Evolutionary conservation across 2,113 vertebrate genomes (phyloP).

Genomic region (Phyllopteryx taeniolatus): DNA sequence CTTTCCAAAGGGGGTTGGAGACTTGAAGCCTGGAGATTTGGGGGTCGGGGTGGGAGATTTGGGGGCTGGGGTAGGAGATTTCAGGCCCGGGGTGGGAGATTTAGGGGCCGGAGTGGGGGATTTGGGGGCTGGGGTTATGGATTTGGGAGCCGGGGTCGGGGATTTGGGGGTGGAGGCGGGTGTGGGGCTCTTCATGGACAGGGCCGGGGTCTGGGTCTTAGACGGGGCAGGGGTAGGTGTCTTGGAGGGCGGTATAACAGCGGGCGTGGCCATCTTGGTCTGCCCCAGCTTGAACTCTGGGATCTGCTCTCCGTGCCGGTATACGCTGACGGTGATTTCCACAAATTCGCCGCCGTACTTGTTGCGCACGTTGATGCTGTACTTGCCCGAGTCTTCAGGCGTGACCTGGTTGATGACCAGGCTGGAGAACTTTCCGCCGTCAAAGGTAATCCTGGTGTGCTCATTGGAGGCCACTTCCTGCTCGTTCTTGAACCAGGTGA

Average conservation of each 20-base stretch:
- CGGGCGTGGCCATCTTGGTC: conserved; percentile 64
- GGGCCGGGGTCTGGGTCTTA: conserved; percentile 61
- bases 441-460: conserved; percentile 80
- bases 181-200: conserved; percentile 58
- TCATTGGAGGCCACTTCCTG: conserved; percentile 78
- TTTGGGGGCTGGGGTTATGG: conserved; percentile 4
- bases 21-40: conserved; percentile 19
- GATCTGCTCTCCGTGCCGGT: conserved; percentile 85
- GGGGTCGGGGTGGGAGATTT: background rate
- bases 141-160: conserved; percentile 21
- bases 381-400: conserved; percentile 94
- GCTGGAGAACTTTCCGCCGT: conserved; percentile 86
- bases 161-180: conserved; percentile 56
- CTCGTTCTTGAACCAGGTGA: conserved; percentile 97
- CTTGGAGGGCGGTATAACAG: conserved; percentile 47
- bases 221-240: conserved; percentile 53
- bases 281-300: conserved; percentile 81
- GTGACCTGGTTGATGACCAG: conserved; percentile 86
- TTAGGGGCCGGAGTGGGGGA: conserved; percentile 16
- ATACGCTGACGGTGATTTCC: conserved; percentile 95
- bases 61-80: background rate
- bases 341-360: conserved; percentile 96
- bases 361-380: conserved; percentile 94
- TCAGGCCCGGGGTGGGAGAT: conserved; percentile 28
- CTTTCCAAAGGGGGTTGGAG: conserved; percentile 17